phyloP scores from a whole-genome alignment of 2,888 invertebrate species.

The Scrobipalpa atriplicella region DNA sequence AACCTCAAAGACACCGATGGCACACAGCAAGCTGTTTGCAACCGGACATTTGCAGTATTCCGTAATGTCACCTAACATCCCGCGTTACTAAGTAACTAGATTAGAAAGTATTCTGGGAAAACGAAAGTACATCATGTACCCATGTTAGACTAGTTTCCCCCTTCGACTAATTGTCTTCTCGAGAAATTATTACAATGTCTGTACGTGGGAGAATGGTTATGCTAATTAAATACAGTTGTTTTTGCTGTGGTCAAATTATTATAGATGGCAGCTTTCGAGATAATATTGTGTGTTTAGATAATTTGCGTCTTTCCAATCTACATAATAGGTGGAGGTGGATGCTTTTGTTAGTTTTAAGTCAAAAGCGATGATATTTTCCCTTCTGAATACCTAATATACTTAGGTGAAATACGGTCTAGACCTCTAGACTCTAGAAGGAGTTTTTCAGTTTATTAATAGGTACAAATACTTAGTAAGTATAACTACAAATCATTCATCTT shows the following conservation, averaged over 20 bases:
- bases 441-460: too few species aligned
- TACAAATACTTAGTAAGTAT: too few species aligned
- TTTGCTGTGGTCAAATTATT: conserved; percentile 10
- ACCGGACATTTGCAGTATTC: neutral
- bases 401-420: too few species aligned
- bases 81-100: conserved; percentile 3
- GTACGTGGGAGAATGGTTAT: neutral
- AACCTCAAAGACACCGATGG: too few species aligned
- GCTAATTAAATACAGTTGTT: conserved; percentile 8
- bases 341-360: too few species aligned
- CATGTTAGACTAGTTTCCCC: conserved; percentile 23
- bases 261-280: conserved; percentile 1
- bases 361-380: too few species aligned
- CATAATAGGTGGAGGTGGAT: neutral
- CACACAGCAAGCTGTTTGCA: neutral
- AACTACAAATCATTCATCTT: too few species aligned
- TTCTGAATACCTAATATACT: too few species aligned
- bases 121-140: conserved; percentile 22
- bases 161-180: conserved; percentile 21
- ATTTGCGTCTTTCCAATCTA: neutral
- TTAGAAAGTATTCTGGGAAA: conserved; percentile 26
- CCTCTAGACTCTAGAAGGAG: too few species aligned
- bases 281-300: neutral
- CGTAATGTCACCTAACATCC: neutral
- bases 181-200: conserved; percentile 30